Evolutionary conservation across 2,888 invertebrate species (phyloP).

Genomic region (Phorcus lineatus): DNA sequence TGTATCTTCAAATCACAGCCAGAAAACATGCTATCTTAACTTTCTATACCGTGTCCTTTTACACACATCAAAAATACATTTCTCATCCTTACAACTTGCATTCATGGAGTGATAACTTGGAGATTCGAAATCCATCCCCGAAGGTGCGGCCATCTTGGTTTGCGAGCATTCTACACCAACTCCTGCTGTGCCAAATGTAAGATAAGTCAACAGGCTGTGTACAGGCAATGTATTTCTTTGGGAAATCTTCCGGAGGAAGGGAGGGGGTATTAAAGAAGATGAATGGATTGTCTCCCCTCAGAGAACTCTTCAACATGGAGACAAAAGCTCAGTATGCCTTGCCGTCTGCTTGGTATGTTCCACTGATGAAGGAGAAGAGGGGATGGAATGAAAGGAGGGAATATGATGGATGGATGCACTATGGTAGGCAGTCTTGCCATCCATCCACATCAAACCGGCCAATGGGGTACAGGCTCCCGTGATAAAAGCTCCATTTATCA

Average conservation of each 20-base stretch:
- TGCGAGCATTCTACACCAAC: no score
- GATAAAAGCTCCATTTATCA: conserved; percentile 24
- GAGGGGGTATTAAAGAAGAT: conserved; percentile 7
- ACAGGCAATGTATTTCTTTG: background rate
- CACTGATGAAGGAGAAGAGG: background rate
- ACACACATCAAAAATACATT: background rate
- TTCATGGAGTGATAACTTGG: background rate
- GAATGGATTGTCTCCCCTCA: conserved; percentile 21
- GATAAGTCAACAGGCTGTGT: background rate
- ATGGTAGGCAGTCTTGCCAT: background rate
- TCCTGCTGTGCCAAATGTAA: no score
- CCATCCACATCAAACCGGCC: background rate
- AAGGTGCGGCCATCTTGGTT: background rate
- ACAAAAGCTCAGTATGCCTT: conserved; percentile 1
- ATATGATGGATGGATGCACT: background rate
- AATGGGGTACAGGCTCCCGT: background rate
- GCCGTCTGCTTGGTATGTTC: background rate
- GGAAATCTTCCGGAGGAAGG: background rate
- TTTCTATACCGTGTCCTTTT: no score
- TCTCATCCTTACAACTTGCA: background rate
- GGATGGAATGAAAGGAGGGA: background rate
- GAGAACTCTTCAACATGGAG: conserved; percentile 15
- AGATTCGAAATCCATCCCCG: background rate
- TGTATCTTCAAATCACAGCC: no score
- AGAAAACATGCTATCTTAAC: no score